phyloP scores from a whole-genome alignment of 2,888 invertebrate genomes.

The Hyalella azteca region DNA sequence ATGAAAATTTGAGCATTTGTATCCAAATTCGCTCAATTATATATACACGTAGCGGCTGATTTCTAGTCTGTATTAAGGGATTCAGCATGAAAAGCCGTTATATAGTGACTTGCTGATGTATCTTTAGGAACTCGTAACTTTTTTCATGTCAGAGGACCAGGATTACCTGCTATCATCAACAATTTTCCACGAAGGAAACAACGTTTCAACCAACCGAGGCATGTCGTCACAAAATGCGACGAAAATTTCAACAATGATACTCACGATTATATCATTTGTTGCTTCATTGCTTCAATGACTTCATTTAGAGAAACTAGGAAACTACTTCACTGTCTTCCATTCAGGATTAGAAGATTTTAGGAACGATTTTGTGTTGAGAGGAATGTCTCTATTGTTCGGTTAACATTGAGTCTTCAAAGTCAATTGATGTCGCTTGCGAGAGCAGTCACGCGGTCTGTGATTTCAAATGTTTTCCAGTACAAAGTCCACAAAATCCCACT shows the following conservation, averaged over 20 bases:
- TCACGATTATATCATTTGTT: slow-evolving; percentile 5
- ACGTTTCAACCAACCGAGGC: no score
- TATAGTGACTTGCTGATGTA: no score
- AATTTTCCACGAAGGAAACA: no score
- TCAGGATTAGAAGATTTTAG: slow-evolving; percentile 1
- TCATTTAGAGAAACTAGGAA: not conserved
- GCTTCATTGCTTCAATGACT: slow-evolving; percentile 12
- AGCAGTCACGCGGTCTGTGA: not conserved
- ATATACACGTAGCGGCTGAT: not conserved
- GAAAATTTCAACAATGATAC: not conserved
- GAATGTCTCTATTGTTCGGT: not conserved
- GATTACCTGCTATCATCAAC: no score
- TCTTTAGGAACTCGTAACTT: no score
- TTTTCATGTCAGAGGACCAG: no score
- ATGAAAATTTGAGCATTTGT: not conserved
- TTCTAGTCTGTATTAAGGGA: not conserved
- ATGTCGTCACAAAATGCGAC: no score
- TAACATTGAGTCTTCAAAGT: not conserved
- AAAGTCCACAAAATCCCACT: no score
- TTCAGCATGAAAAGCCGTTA: not conserved
- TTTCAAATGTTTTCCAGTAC: no score
- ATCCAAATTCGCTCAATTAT: not conserved
- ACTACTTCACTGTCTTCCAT: not conserved
- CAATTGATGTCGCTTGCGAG: not conserved
- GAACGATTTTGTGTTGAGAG: not conserved